Evolutionary conservation across 2,113 vertebrate genomes (phyloP), one percentile per base, ranked within the genome.

Genomic region (Microtus pennsylvanicus): DNA sequence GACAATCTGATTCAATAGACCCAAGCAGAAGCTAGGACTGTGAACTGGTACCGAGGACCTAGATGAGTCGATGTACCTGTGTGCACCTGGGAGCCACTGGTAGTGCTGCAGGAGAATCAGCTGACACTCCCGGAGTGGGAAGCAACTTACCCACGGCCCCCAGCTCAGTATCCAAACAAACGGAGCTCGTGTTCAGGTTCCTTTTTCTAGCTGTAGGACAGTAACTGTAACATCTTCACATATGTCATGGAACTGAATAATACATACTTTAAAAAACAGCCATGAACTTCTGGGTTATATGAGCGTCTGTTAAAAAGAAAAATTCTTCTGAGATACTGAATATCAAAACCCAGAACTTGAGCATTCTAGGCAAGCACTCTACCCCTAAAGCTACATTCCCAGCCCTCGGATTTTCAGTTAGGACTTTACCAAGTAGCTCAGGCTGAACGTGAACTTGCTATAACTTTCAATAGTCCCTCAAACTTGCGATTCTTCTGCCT

Each of bases 201-300:
- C 38, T 52, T 42, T 69, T 82, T 91, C 67, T 28, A 83, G 30
- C 55, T 87, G 55, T 14, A 70, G 55, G 5, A 94, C 67, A 90
- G 86, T 74, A 13, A 33, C 76, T 47, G 4, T 67, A 47, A 89
- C 70, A 38, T 74, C 90, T 45, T 80, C 42, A 96, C 94, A 74
- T 75, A 92, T 97, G 26, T 63, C 52, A 74, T 45, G 38, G 38
- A 94, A 91, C 77, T 91, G 61, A 70, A 45, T 30, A 42, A 74
- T 38, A 58, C 50, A 74, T 67, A 21, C 76, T 35, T 26, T 0
- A 8, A 28, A 76, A 75, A 76, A 52, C 9, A 61, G 16, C 8
- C 65, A 81, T 89, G 72, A 89, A 95, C 30, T 91, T 88, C 81
- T 96, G 69, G 33, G 9, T 58, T 50, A 61, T 55, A n/a, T 80